Evolutionary conservation across 2,113 vertebrate species (phyloP).

Genomic region (Sinocyclocheilus rhinocerous): DNA sequence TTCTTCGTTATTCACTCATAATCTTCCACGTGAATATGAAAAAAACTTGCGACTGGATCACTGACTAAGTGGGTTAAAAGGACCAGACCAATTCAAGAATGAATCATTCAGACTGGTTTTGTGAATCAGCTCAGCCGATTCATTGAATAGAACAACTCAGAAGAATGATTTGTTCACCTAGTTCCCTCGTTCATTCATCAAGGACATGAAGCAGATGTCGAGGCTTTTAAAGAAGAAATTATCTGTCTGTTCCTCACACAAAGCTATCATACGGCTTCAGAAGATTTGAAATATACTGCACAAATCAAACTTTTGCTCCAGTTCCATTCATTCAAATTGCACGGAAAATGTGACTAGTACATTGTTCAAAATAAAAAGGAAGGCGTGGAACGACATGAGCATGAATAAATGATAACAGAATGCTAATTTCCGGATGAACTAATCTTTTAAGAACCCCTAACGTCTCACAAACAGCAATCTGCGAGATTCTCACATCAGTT

Average conservation of each 20-base stretch:
- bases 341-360: not conserved
- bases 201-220: not conserved
- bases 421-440: conserved; percentile 4
- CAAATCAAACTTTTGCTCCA: not conserved
- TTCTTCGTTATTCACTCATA: not conserved
- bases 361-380: not conserved
- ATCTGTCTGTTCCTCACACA: not conserved
- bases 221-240: not conserved
- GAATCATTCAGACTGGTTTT: not conserved
- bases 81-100: not conserved
- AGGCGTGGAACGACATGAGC: not conserved
- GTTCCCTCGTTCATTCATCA: no score
- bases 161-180: not conserved
- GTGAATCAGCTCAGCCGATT: not conserved
- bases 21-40: not conserved
- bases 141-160: not conserved
- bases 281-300: not conserved
- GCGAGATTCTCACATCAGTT: conserved; percentile 1
- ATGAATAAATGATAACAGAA: not conserved
- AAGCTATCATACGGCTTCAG: not conserved
- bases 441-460: not conserved
- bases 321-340: not conserved
- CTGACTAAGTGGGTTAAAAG: not conserved
- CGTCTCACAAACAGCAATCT: not conserved
- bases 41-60: not conserved